Evolutionary conservation across 2,113 vertebrate genomes (phyloP), one percentile per base, ranked within the genome.

Genomic region (Cyprinodon brontotheroides): DNA sequence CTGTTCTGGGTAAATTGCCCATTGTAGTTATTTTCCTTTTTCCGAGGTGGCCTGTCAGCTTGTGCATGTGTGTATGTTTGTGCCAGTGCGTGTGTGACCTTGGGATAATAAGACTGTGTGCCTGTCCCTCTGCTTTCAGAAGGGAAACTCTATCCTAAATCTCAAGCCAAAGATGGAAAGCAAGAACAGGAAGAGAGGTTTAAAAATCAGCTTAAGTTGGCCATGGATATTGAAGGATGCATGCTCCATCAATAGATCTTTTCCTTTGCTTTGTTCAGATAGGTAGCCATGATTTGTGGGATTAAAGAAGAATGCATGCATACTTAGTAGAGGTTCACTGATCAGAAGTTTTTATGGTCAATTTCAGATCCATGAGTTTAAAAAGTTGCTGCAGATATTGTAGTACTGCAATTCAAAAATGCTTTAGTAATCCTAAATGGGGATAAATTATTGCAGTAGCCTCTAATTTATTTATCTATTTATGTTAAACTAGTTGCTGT

Each of bases 1-100:
- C 87, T 92, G 83, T 91, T 91, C 69, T 87, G 82, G 87, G 83
- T 92, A 89, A 92, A 91, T 92, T 90, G 87, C 87, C 89, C 82
- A 90, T 91, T 93, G 90, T 92, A 89, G 88, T 92, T 84, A 92
- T 91, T 91, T 90, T 91, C 82, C 84, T 82, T 86, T 29, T 88
- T 90, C 53, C 81, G 71, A 81, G 86, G 81, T 89, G 82, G 81
- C 68, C 78, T 80, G 63, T 89, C 36, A 89, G 69, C 84, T 15
- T 81, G 67, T 80, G 41, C 40, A 15, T 45, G 36, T 72, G 71
- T 72, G 69, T 14, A 63, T 70, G 61, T 76, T 40, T 64, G 69
- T 74, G 50, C 6, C 48, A 70, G 29, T 82, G 68, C 68, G 57
- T 74, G 47, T 71, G 78, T 89, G 91, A 92, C 89, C 90, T 92